Evolutionary conservation across 2,797 vertebrate species (phyloP), one percentile per base, ranked within the genome.

Genomic region (Coilia nasus): DNA sequence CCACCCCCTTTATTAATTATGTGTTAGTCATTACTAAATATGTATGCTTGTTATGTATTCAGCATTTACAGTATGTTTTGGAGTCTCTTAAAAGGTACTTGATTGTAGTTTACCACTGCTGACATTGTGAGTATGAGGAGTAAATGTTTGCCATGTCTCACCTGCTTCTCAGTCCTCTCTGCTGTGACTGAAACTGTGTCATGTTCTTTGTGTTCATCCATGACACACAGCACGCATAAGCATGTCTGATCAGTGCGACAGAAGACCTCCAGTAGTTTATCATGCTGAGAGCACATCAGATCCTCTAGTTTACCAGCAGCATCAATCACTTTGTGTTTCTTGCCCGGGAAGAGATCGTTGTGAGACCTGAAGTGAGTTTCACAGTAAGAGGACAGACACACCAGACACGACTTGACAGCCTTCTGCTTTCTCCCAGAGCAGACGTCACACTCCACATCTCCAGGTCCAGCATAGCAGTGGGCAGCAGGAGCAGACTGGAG

Each of bases 391-490:
- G 54, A 80, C 81, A 25, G 50, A 54, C 50, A 54, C 50, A 54
- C 50, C 50, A 88, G 83, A 54, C 87, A 88, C 25, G 64, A 84
- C 56, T 83, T 84, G 0, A 86, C 81, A 17, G 87, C 87, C 67
- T 84, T 86, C 17, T 7, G 28, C 59, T 88, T 86, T 81, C 31
- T 86, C 5, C 57, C 85, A 71, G 50, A 57, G 50, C 87, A 88
- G 56, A 86, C 67, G 47, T 88, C 85, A 85, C 87, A 88, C 28
- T 75, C 64, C 71, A 87, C 87, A 84, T 87, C 87, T 71, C n/a
- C 84, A 82, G 87, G 84, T 71, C 75, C 71, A 82, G 87, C 82
- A n/a, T 81, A 83, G 59, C 10, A 6, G 1, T 60, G 25, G 15
- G 10, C 46, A 83, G 47, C 17, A 41, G 80, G 35, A 28, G 54